Base-by-base conservation (phyloP, 2,113 vertebrate genomes). In the Axis porcinus region DNA sequence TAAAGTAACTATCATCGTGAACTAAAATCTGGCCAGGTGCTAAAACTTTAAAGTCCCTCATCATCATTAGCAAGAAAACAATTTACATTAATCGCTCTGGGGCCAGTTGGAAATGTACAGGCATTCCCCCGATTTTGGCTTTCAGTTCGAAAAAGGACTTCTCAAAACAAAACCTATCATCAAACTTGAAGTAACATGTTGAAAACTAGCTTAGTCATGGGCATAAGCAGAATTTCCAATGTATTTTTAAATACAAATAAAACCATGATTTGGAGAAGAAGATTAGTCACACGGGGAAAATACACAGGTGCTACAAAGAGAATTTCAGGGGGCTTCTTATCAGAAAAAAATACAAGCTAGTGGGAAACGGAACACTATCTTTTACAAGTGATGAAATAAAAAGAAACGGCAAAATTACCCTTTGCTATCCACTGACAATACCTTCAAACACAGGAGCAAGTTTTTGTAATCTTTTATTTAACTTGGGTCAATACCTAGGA, bases 1-100 rank as follows among this genome's bases (percentile, higher is more conserved):
- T 99, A 99, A 88, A 99, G 99, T 98, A 99, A 99, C 89, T 99
- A 99, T 98, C 98, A 99, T 97, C 99, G 99, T 0, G 99, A 99
- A 92, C 99, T 98, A n/a, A 99, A 99, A 98, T 99, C 99, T 0
- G 99, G 99, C 45, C 98, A 99, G 97, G 98, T 99, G 96, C 98
- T 99, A 79, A 99, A 99, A 87, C 96, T 96, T 67, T 98, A 98
- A 98, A 94, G 60, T 45, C 3, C 94, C 94, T 47, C 25, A 83
- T 47, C 83, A 79, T 64, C 25, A 74, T 54, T 81, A 95, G 50
- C 23, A 85, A 74, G 82, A 64, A 64, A 85, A 43, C 33, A 57
- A 79, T 79, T 88, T 50, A 19, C 54, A 74, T 28, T 96, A 11
- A 50, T 15, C 36, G n/a, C 70, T 70, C 43, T 7, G 0, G 3